A percentile compares a stretch with the other conserved stretches of the same genome.
These are phyloP conservation scores for Anastrepha obliqua DNA, from an alignment of 1,140 invertebrate species.

Conservation along the genomic window DNA sequence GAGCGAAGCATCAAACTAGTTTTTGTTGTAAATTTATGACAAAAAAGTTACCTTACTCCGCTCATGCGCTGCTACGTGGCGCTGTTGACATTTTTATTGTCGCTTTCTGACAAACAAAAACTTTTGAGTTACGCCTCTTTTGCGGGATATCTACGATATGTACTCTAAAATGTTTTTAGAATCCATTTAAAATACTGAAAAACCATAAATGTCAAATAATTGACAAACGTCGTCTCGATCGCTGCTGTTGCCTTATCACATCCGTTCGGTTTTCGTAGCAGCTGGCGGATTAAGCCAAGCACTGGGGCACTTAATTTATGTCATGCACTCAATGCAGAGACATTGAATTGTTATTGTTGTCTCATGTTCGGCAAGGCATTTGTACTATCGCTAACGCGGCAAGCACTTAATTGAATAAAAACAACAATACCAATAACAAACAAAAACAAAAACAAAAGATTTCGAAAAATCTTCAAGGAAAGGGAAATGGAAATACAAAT, in stretches of 20 bases:
- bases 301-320: not conserved
- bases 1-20: no score
- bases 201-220: conserved; percentile 32
- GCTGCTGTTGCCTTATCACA: not conserved
- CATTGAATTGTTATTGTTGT: not conserved
- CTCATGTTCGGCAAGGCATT: not conserved
- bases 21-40: no score
- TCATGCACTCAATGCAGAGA: conserved; percentile 3
- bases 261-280: conserved; percentile 4
- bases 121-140: no score
- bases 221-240: not conserved
- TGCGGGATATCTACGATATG: no score
- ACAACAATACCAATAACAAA: not conserved
- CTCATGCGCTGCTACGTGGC: no score
- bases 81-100: no score
- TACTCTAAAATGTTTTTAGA: conserved; percentile 24
- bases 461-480: not conserved
- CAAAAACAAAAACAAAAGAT: not conserved
- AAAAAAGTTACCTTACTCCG: no score
- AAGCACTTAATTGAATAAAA: not conserved
- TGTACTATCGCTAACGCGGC: conserved; percentile 2
- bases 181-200: conserved; percentile 34
- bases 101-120: no score
- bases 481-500: not conserved
- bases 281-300: conserved; percentile 2